Base-by-base conservation (phyloP, 2,888 invertebrate genomes). In the Nebria salina region DNA sequence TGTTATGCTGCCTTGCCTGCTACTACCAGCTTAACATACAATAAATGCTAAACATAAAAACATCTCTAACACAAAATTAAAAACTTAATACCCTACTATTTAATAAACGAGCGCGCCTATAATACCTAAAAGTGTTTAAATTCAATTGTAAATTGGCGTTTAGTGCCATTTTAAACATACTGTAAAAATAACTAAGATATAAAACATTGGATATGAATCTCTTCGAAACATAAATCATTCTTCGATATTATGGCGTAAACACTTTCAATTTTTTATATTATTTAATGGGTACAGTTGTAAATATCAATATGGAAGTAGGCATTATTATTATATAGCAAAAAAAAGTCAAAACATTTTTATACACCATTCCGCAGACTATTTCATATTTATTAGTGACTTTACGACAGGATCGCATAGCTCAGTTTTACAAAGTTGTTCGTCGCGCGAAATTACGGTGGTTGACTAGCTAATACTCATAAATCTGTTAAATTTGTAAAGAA, bases 81-180 rank as follows among this genome's bases (percentile, higher is more conserved):
- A 11, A 54, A 54, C 54, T 54, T 11, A 54, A 54, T 54, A 54
- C 13, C 54, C 13, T 54, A 54, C 54, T 54, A 54, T 54, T 54
- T 54, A 54, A 54, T 54, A 54, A 54, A 54, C 54, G 54, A 54
- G 1, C 54, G 7, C 8, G 7, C 8, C 11, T 8, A 54, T 54
- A 54, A 54, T 54, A 54, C 54, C 7, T 8, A 54, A 54, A 54
- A 26, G 20, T n/a, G n/a, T 26, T 73, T n/a, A 11, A 73, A 73
- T n/a, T 73, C 73, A 42, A 73, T 73, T 73, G 42, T 73, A 41
- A 20, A 26, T 43, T 68, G n/a, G 68, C 68, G 26, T 68, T 68
- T 68, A 68, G 68, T 68, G 15, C 20, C 68, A 25, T n/a, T 15
- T 11, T 54, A 34, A 34, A 34, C 13, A 54, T 54, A 54, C 7